A percentile compares a stretch with the other conserved stretches of the same genome.
Conservation (phyloP, 2,888 invertebrate genomes). For the Drosophila anceps region DNA sequence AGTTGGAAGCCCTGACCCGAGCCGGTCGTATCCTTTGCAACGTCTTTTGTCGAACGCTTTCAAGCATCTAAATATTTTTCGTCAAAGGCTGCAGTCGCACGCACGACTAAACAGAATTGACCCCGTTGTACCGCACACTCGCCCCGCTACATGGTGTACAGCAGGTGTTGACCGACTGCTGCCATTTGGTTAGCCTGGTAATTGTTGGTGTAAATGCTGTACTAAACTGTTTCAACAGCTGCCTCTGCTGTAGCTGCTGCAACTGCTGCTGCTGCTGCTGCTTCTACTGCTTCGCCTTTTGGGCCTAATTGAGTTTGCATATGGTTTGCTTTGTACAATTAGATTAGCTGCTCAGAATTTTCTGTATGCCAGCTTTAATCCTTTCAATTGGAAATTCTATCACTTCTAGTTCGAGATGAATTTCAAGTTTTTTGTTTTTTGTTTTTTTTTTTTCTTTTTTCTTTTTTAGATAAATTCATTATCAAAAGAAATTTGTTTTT, state of each 20-base stretch:
- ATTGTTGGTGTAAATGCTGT: slow-evolving; percentile 49
- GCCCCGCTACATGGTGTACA: slow-evolving; percentile 4
- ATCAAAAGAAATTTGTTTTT: background rate
- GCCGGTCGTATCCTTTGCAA: slow-evolving; percentile 28
- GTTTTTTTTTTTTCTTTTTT: background rate
- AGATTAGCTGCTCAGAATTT: slow-evolving; percentile 44
- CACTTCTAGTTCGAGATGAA: background rate
- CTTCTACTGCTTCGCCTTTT: slow-evolving; percentile 21
- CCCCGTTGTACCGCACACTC: background rate
- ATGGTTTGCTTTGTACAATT: slow-evolving; percentile 67
- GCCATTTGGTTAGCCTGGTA: slow-evolving; percentile 42
- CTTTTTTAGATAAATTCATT: background rate
- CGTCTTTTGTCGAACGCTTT: slow-evolving; percentile 54
- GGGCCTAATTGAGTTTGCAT: slow-evolving; percentile 66
- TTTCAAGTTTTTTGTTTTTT: background rate
- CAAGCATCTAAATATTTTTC: slow-evolving; percentile 65
- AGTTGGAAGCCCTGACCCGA: slow-evolving; percentile 24
- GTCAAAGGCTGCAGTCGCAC: slow-evolving; percentile 54
- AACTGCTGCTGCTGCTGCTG: slow-evolving; percentile 19
- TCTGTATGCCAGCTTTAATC: background rate
- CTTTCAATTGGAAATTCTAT: slow-evolving; percentile 8
- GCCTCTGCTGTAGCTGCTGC: slow-evolving; percentile 4
- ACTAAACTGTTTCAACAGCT: slow-evolving; percentile 25
- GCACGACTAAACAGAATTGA: slow-evolving; percentile 49
- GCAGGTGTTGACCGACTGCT: slow-evolving; percentile 60